A percentile compares a stretch with the other conserved stretches of the same genome.
phyloP scores from a whole-genome alignment of 2,113 vertebrate genomes.

The Murina feae region DNA sequence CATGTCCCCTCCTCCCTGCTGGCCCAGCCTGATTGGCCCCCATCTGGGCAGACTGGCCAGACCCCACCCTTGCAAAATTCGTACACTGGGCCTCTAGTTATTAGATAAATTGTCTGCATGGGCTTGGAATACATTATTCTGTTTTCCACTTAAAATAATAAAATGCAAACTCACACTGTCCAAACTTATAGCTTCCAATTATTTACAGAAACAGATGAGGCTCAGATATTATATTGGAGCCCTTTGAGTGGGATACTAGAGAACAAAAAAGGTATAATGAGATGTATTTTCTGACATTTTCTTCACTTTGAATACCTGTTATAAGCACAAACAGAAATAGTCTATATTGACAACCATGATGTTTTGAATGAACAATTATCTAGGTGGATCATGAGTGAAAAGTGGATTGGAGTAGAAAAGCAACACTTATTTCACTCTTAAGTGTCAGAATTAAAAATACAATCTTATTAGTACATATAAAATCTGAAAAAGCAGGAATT shows the following conservation, averaged over 20 bases:
- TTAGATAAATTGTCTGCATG: background rate
- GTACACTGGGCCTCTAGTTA: background rate
- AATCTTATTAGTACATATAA: background rate
- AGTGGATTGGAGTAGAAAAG: background rate
- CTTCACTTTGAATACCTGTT: constrained; percentile 23
- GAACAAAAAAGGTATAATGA: background rate
- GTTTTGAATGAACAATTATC: background rate
- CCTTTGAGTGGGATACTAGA: background rate
- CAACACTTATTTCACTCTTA: background rate
- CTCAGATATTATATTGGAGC: background rate
- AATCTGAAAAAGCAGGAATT: background rate
- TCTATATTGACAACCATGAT: background rate
- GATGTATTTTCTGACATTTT: background rate
- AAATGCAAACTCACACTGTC: background rate
- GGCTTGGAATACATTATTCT: background rate
- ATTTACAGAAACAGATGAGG: background rate
- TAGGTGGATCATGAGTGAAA: background rate
- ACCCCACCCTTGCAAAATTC: too few species aligned
- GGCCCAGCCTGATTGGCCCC: too few species aligned
- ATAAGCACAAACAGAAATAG: background rate
- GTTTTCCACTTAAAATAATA: constrained; percentile 22
- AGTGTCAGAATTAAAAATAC: background rate
- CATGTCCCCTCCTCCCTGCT: too few species aligned
- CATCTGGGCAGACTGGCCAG: too few species aligned
- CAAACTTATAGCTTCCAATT: background rate